These are phyloP conservation scores for Geopemphigus sp. DNA, from an alignment of 1,140 invertebrate genomes.

Conservation along the genomic window DNA sequence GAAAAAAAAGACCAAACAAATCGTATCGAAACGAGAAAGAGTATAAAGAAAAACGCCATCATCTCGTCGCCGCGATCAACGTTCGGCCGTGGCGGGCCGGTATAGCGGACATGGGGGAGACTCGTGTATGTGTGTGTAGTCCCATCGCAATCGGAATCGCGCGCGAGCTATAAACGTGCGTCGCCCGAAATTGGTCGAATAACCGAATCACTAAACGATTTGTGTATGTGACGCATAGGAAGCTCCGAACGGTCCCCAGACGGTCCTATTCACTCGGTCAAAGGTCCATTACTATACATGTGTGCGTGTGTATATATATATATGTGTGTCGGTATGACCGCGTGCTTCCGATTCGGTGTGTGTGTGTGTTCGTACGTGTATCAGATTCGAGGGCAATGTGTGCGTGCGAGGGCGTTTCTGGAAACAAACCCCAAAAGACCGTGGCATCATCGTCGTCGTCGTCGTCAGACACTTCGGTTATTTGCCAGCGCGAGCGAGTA, in stretches of 20 bases:
- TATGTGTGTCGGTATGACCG: too few species aligned
- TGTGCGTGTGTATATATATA: too few species aligned
- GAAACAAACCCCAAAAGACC: constrained; percentile 39
- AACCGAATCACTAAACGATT: constrained; percentile 49
- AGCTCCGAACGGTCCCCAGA: constrained; percentile 39
- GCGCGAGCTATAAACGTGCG: constrained; percentile 30
- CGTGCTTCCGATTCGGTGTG: background rate
- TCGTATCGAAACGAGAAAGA: too few species aligned
- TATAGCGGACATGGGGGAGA: too few species aligned
- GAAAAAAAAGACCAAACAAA: too few species aligned
- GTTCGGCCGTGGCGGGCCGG: too few species aligned
- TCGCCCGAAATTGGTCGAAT: constrained; percentile 42
- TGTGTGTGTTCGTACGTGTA: background rate
- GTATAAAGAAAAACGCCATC: too few species aligned
- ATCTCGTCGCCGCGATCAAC: too few species aligned
- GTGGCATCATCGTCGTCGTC: too few species aligned
- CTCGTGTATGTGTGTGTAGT: too few species aligned
- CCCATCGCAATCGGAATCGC: constrained; percentile 45
- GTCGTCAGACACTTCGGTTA: background rate
- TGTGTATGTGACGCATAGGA: constrained; percentile 45
- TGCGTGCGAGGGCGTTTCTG: constrained; percentile 41
- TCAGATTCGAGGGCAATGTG: background rate
- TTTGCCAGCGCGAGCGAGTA: constrained; percentile 16
- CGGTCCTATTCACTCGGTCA: constrained; percentile 48
- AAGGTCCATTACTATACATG: constrained; percentile 38